phyloP scores from a whole-genome alignment of 35 echinoderm and acorn worm genomes.

The Holothuria glaberrima region DNA sequence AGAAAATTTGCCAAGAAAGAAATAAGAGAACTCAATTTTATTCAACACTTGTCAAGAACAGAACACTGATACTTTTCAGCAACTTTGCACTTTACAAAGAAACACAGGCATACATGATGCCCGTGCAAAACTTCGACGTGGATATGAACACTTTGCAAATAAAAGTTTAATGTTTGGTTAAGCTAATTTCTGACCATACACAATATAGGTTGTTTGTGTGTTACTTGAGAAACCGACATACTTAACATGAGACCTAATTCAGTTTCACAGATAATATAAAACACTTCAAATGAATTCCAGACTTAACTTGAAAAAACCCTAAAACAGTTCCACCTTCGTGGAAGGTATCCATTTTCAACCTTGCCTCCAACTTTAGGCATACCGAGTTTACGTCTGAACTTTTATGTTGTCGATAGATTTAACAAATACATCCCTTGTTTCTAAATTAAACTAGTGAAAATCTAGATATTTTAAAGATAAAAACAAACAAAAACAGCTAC shows the following conservation, averaged over 20 bases:
- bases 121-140: not conserved
- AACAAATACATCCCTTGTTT: too few species aligned
- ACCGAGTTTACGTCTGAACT: too few species aligned
- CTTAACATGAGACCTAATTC: not conserved
- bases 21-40: constrained; percentile 13
- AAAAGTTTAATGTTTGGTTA: not conserved
- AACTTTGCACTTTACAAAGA: constrained; percentile 11
- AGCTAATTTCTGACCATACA: not conserved
- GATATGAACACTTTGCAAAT: not conserved
- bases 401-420: too few species aligned
- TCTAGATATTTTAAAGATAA: not conserved
- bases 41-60: constrained; percentile 15
- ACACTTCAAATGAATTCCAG: not conserved
- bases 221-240: constrained; percentile 5
- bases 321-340: not conserved
- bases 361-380: too few species aligned
- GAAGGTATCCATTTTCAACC: not conserved
- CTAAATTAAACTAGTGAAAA: not conserved
- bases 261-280: not conserved
- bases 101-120: not conserved
- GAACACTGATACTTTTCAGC: not conserved
- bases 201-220: not conserved
- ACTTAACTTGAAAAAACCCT: not conserved
- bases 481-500: too few species aligned
- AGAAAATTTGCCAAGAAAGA: not conserved